A percentile compares a stretch with the other conserved stretches of the same genome.
phyloP scores from a whole-genome alignment of 2,888 invertebrate species.

The Cyclophora albipunctata region DNA sequence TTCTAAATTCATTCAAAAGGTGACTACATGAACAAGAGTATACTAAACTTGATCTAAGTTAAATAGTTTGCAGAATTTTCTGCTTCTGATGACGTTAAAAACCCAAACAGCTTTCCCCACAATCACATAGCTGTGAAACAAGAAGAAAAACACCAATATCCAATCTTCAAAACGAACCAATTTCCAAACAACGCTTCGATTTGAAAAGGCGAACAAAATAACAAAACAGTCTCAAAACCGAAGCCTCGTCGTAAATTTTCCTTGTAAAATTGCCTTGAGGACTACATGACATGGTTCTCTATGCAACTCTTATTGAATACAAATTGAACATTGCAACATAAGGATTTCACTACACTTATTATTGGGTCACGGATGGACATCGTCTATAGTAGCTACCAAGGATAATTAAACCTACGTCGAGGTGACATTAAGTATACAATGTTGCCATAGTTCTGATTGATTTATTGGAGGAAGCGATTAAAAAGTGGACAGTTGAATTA shows the following conservation, averaged over 20 bases:
- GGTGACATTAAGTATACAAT: conserved; percentile 21
- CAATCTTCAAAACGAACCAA: no score
- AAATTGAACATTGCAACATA: conserved; percentile 63
- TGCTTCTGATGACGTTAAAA: no score
- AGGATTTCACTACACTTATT: conserved; percentile 65
- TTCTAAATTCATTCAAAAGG: no score
- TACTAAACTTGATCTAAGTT: no score
- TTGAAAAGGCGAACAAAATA: conserved; percentile 1
- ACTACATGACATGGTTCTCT: conserved; percentile 74
- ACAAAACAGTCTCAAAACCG: conserved; percentile 32
- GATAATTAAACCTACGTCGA: conserved; percentile 38
- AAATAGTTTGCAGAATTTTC: no score
- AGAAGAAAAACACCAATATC: no score
- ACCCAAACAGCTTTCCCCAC: no score
- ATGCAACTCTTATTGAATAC: conserved; percentile 64
- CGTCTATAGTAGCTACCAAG: conserved; percentile 35
- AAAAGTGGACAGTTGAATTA: no score
- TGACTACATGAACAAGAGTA: no score
- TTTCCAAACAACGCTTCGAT: no score
- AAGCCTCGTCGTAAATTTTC: conserved; percentile 58
- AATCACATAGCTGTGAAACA: no score
- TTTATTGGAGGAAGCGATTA: conserved; percentile 17
- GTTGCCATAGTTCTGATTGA: conserved; percentile 22
- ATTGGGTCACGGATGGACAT: conserved; percentile 69
- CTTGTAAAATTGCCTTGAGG: conserved; percentile 53